Base-by-base conservation (phyloP, 2,113 vertebrate genomes). In the Alexandromys fortis region DNA sequence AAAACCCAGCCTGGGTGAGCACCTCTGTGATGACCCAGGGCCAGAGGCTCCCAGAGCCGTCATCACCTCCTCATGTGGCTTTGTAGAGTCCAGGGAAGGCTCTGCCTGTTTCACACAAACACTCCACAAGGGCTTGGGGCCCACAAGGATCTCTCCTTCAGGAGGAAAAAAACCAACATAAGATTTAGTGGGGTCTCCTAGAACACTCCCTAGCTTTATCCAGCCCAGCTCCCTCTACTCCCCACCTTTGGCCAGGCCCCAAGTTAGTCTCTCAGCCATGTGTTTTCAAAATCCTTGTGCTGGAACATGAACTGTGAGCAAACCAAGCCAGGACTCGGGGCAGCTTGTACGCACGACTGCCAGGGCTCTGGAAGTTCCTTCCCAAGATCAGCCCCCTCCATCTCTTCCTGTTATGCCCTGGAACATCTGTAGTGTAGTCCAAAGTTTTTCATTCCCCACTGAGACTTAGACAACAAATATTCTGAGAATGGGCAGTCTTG, bases 371-470 rank as follows among this genome's bases (percentile, higher is more conserved):
- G 21, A 26, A 85, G 10, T 21, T 11, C 5, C 65, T 30, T 79
- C 58, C 63, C 35, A 2, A 11, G 68, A 14, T 55, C 28, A 78
- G 38, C 28, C 17, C 16, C 75, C 42, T 22, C 81, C 30, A 19
- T 61, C 88, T 30, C 35, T 70, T 73, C 21, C 90, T 42, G 42
- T 7, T 6, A 38, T 73, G 6, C 13, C 52, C 52, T 30, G 9
- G 7, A 55, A 38, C 0, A 7, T 85, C 76, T 21, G 2, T 1
- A 76, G 21, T 0, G 45, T 0, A 7, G 33, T 21, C 14, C 33
- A 11, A 2, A 61, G 70, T 45, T 28, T 72, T 7, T 28, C 45
- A 5, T 10, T 92, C 30, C 45, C 68, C 72, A 58, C 35, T 3
- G 30, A 89, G 76, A 70, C n/a, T 6, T 28, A 30, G 35, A 35